These are phyloP conservation scores for Tortricodes alternella DNA, from an alignment of 2,888 invertebrate species.

Conservation along the genomic window DNA sequence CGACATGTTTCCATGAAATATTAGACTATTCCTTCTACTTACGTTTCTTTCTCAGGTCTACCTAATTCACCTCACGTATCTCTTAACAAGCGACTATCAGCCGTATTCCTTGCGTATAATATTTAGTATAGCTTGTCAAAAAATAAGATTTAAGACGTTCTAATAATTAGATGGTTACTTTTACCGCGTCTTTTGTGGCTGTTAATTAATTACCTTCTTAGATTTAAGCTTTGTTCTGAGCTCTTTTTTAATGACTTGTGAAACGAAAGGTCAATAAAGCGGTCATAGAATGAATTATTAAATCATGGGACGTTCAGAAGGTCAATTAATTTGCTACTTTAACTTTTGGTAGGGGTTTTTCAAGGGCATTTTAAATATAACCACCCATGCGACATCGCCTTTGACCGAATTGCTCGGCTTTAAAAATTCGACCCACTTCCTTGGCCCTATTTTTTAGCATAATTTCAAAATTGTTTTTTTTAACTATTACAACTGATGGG, in stretches of 20 bases:
- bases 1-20: slow-evolving; percentile 12
- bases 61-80: neutral
- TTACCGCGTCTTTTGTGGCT: slow-evolving; percentile 17
- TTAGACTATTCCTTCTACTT: slow-evolving; percentile 3
- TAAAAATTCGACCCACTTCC: too few relatives aligned
- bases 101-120: neutral
- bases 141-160: neutral
- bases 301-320: neutral
- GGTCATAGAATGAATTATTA: slow-evolving; percentile 11
- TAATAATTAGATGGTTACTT: neutral
- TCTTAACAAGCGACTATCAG: neutral
- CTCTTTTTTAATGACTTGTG: slow-evolving; percentile 15
- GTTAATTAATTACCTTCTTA: slow-evolving; percentile 27
- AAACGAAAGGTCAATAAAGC: slow-evolving; percentile 7
- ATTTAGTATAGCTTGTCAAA: neutral
- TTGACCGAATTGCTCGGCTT: too few relatives aligned
- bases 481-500: too few relatives aligned
- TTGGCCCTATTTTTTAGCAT: too few relatives aligned
- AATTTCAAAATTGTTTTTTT: too few relatives aligned
- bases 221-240: slow-evolving; percentile 26
- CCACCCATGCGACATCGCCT: too few relatives aligned
- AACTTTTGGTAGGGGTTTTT: neutral
- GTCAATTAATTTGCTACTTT: neutral
- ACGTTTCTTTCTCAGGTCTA: neutral
- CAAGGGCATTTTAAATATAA: too few relatives aligned